Conservation (phyloP, 2,888 invertebrate genomes). For the Pimpla rufipes region DNA sequence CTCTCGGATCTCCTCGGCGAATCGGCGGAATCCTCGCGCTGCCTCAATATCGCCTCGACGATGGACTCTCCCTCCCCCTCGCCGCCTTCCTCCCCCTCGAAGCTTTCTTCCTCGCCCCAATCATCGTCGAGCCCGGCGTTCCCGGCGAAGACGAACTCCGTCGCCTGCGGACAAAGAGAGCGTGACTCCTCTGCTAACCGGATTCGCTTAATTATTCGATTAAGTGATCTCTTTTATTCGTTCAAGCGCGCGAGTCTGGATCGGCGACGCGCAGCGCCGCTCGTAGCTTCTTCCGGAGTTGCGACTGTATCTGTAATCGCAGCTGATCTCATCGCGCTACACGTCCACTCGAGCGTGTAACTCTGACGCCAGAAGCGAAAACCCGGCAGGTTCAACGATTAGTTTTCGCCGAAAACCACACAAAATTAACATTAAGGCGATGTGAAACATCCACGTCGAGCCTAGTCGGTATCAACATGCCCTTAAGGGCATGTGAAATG, state of each 20-base stretch:
- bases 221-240: slow-evolving; percentile 59
- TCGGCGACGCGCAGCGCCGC: slow-evolving; percentile 30
- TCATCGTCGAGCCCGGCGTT: slow-evolving; percentile 44
- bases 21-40: no score
- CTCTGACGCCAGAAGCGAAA: slow-evolving; percentile 17
- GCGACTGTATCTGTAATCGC: not conserved
- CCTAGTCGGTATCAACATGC: no score
- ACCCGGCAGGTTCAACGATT: no score
- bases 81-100: slow-evolving; percentile 44
- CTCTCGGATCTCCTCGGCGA: slow-evolving; percentile 9
- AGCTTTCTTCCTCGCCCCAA: slow-evolving; percentile 47
- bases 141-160: slow-evolving; percentile 54
- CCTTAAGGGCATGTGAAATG: no score
- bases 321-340: not conserved
- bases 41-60: not conserved
- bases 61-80: slow-evolving; percentile 47
- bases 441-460: no score
- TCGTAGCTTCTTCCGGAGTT: slow-evolving; percentile 41
- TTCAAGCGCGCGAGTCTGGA: slow-evolving; percentile 41
- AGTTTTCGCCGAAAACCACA: no score
- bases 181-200: slow-evolving; percentile 48
- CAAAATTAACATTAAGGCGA: no score
- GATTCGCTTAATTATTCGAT: slow-evolving; percentile 67
- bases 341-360: not conserved
- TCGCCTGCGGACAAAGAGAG: slow-evolving; percentile 47